A percentile compares a stretch with the other conserved stretches of the same genome.
phyloP scores from a whole-genome alignment of 2,888 invertebrate species.

The Deroplatys truncata region DNA sequence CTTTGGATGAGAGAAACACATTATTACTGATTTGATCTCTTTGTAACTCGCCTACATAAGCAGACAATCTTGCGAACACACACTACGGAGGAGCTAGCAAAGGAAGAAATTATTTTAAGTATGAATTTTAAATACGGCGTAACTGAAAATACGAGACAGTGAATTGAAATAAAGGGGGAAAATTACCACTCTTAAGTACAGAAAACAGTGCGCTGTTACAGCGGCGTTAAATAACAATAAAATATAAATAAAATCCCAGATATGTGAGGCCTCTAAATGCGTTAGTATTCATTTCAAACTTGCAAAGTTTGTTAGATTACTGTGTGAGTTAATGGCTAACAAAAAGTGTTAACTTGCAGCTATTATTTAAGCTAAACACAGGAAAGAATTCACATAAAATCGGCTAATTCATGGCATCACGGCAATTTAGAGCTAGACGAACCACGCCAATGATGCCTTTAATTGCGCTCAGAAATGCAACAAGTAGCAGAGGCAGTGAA shows the following conservation, averaged over 20 bases:
- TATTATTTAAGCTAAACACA: neutral
- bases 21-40: too few relatives aligned
- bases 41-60: too few relatives aligned
- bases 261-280: neutral
- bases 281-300: neutral
- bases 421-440: neutral
- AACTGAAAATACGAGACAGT: too few relatives aligned
- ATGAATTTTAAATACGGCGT: too few relatives aligned
- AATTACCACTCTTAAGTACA: too few relatives aligned
- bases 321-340: neutral
- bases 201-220: neutral
- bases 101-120: too few relatives aligned
- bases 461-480: neutral
- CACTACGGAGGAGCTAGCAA: too few relatives aligned
- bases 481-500: neutral
- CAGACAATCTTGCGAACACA: too few relatives aligned
- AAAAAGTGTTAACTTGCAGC: neutral
- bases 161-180: too few relatives aligned
- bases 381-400: neutral
- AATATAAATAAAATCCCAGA: neutral
- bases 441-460: neutral
- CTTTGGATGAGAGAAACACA: too few relatives aligned
- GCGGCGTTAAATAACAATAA: neutral
- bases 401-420: neutral
- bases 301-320: neutral